Percentiles rank a stretch among this genome's conserved stretches.
Conservation (phyloP, 2,797 vertebrate species). For the Falco biarmicus region DNA sequence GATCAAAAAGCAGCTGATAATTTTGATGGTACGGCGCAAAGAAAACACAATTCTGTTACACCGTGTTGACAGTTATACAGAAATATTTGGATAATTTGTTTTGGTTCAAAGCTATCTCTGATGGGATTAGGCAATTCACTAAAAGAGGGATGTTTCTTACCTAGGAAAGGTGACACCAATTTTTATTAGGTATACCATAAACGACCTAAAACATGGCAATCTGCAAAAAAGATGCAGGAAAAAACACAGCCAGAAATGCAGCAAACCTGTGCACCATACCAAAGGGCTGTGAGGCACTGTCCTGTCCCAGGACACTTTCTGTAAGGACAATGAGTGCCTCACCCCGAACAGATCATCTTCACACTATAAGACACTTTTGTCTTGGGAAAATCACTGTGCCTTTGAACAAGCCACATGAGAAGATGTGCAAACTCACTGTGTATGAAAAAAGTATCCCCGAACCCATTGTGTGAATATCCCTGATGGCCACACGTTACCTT, state of each 20-base stretch:
- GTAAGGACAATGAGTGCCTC: not conserved
- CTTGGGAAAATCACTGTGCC: not conserved
- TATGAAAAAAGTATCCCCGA: not conserved
- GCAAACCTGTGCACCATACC: not conserved
- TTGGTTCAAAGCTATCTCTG: not conserved
- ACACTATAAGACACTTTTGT: not conserved
- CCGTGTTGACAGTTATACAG: not conserved
- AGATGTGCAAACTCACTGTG: not conserved
- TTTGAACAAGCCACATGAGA: not conserved
- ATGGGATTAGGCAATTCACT: not conserved
- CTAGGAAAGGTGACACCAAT: not conserved
- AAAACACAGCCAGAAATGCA: not conserved
- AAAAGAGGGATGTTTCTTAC: not conserved
- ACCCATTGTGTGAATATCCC: not conserved
- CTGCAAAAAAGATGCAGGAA: not conserved
- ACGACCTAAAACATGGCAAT: not conserved
- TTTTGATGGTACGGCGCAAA: fast-evolving
- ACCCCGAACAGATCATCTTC: not conserved
- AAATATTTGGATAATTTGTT: not conserved
- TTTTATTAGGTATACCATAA: not conserved
- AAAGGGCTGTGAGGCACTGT: not conserved
- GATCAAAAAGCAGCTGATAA: not conserved
- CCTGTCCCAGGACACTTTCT: not conserved
- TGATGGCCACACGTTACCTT: not conserved
- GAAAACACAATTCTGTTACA: not conserved